Evolutionary conservation across 2,888 invertebrate genomes (phyloP).

Genomic region (Carcina quercana): DNA sequence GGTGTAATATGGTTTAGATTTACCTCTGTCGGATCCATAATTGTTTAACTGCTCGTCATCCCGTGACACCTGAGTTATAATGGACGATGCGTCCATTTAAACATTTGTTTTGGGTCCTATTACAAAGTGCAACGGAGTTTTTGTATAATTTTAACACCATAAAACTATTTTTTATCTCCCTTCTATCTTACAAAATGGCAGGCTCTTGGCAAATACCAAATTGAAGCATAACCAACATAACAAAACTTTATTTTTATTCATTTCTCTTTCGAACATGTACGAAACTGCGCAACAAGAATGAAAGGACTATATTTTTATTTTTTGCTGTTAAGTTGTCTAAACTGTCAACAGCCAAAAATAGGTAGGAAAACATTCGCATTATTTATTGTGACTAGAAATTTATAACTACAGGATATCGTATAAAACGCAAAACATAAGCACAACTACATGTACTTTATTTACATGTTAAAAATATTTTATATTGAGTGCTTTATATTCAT

Average conservation of each 20-base stretch:
- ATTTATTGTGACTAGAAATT: too few species aligned
- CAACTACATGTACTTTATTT: too few species aligned
- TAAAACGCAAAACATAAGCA: too few species aligned
- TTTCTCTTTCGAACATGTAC: conserved; percentile 27
- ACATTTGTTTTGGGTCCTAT: conserved; percentile 71
- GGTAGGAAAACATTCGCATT: conserved; percentile 9
- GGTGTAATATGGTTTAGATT: conserved; percentile 72
- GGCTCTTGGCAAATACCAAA: conserved; percentile 69
- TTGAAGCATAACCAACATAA: conserved; percentile 51
- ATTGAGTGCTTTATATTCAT: too few species aligned
- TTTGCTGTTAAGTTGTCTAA: conserved; percentile 35
- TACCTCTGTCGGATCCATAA: conserved; percentile 95
- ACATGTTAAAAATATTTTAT: too few species aligned
- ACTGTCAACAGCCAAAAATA: conserved; percentile 48
- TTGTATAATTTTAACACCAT: conserved; percentile 71
- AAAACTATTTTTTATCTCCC: conserved; percentile 75
- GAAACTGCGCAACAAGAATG: conserved; percentile 16
- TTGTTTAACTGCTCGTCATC: conserved; percentile 97
- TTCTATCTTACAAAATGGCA: conserved; percentile 75
- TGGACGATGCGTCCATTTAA: conserved; percentile 98
- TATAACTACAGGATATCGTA: too few species aligned
- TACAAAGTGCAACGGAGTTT: conserved; percentile 67
- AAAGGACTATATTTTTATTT: conserved; percentile 24
- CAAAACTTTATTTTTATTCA: conserved; percentile 27
- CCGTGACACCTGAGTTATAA: conserved; percentile 98